phyloP scores from a whole-genome alignment of 2,113 vertebrate genomes.

The Macheiramphus alcinus region DNA sequence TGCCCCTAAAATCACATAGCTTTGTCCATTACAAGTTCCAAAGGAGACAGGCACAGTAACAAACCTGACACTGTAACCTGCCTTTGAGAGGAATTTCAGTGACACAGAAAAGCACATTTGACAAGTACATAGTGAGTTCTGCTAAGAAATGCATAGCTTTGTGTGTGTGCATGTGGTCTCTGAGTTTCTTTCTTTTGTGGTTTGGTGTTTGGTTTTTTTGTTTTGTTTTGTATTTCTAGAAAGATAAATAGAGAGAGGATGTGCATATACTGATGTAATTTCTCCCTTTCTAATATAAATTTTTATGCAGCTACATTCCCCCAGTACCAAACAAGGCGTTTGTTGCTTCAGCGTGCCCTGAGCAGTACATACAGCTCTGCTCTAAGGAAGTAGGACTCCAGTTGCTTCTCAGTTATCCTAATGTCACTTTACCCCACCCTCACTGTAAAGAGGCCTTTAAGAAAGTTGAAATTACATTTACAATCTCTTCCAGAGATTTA shows the following conservation, averaged over 20 bases:
- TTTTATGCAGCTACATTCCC: background rate
- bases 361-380: background rate
- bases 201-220: background rate
- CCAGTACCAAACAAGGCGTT: background rate
- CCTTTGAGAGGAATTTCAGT: background rate
- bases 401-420: background rate
- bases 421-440: background rate
- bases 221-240: background rate
- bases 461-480: background rate
- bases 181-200: background rate
- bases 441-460: background rate
- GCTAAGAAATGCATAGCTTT: background rate
- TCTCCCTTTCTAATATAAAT: background rate
- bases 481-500: background rate
- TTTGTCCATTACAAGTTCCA: background rate
- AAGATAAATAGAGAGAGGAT: background rate
- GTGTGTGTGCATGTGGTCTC: background rate
- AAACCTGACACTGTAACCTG: background rate
- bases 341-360: background rate
- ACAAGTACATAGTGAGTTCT: background rate
- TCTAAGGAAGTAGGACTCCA: background rate
- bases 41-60: background rate
- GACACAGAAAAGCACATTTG: constrained; percentile 22
- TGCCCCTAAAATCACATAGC: background rate
- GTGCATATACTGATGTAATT: background rate